Evolutionary conservation across 1,140 invertebrate genomes (phyloP), one percentile per base, ranked within the genome.

Genomic region (Lepidotrigona ventralis): DNA sequence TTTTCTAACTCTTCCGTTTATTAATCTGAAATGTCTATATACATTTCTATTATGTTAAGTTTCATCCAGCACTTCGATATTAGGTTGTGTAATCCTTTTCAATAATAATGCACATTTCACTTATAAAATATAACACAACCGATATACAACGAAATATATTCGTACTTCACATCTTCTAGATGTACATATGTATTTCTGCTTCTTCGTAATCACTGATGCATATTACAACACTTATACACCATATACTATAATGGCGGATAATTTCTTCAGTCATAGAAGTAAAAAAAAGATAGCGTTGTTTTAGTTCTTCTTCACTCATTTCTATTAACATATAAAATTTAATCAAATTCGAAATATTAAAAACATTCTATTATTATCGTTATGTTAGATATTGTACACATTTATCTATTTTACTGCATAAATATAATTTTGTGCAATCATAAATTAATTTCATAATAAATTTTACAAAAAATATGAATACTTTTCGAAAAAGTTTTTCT

Each of bases 161-260:
- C 39, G 33, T 26, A 33, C 17, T 78, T 83, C 81, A 83, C 75
- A 83, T 83, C 23, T 46, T 78, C 46, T 21, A 19, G 56, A 76
- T 39, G 21, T 46, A 46, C 39, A 46, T 53, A 33, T 33, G 33
- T 33, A 76, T 70, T 77, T 82, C 69, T 69, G 26, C 51, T 69
- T 21, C 39, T 63, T 70, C 26, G 23, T 33, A 70, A 69, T 56
- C 66, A 78, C 53, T 76, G 81, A 78, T 39, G 68, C 46, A 83
- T 71, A 58, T 53, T 60, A 46, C 9, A 39, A 33, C 39, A 39
- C 39, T 39, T 39, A 83, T 33, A 70, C 76, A 83, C 75, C 54
- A 46, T 60, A 71, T 46, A 78, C 75, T 56, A 71, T 78, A 53
- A 83, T 83, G 81, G 81, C 81, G 81, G 81, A 83, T 71, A 63